These are phyloP conservation scores for Choristoneura fumiferana DNA, from an alignment of 1,140 invertebrate genomes.

Conservation along the genomic window DNA sequence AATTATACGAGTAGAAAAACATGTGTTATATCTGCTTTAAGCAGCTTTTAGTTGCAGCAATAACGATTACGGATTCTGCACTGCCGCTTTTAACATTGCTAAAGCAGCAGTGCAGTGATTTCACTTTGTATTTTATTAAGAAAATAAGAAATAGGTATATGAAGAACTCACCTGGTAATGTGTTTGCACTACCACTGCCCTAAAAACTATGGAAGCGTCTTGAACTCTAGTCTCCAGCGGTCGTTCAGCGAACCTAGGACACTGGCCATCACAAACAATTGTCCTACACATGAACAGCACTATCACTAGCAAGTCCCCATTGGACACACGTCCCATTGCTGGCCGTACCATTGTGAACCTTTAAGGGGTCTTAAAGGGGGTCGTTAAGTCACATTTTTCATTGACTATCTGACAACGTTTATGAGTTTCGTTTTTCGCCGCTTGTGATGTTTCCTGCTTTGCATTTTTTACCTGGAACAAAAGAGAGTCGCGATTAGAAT, in stretches of 20 bases:
- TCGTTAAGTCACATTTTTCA: constrained; percentile 57
- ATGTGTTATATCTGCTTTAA: no score
- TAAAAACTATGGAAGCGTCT: constrained; percentile 72
- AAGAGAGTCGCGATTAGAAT: constrained; percentile 1
- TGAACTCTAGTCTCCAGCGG: constrained; percentile 71
- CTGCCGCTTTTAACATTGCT: no score
- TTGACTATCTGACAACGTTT: constrained; percentile 46
- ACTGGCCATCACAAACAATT: constrained; percentile 72
- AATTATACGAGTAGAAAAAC: no score
- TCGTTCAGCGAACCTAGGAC: constrained; percentile 69
- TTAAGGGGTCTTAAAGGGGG: constrained; percentile 18
- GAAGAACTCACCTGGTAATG: constrained; percentile 59
- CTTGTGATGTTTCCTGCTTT: constrained; percentile 58
- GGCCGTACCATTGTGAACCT: constrained; percentile 55
- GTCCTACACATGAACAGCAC: constrained; percentile 64
- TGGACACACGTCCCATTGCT: constrained; percentile 44
- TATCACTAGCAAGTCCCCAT: constrained; percentile 55
- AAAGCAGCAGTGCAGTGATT: no score
- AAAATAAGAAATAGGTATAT: no score
- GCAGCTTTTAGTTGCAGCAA: no score
- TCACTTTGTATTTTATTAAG: no score
- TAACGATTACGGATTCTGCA: no score
- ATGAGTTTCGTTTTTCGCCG: constrained; percentile 50
- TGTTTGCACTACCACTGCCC: constrained; percentile 65
- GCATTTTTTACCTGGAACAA: constrained; percentile 69